Base-by-base conservation (phyloP, 1,140 invertebrate genomes). In the Aphaenogaster floridana region DNA sequence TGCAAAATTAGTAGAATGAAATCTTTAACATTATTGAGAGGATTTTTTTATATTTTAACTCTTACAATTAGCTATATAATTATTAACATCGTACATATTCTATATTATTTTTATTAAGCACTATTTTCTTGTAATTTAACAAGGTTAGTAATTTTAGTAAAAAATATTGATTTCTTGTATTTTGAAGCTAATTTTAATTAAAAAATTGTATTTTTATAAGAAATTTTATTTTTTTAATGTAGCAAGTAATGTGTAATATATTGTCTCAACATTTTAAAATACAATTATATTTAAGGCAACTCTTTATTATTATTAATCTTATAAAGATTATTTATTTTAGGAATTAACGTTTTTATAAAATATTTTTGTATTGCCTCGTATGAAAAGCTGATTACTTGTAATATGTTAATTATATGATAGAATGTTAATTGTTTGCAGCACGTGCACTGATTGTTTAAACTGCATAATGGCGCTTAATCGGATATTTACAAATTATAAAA, bases 371-470 rank as follows among this genome's bases (percentile, higher is more conserved):
- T 13, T 48, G 15, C 42, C 21, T 39, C 69, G 28, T 11, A n/a
- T 48, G 48, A 69, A 1, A 72, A 72, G 21, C 50, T 66, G 21
- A 7, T 57, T 78, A 59, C 34, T 72, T 63, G 3, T 8, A 50
- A 57, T 36, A 3, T 72, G 39, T 78, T 66, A 15, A 52, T 64
- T 17, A 34, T 61, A 48, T 48, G 64, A 54, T 68, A 28, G 6
- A 45, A 71, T 28, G 9, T 59, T 90, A 87, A 17, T 48, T 69
- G 63, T 90, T 88, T 86, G 64, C 78, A 88, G 80, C 86, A 84
- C 66, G 63, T 8, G 54, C 76, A 83, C 15, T 90, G 39, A 79
- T 74, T 86, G 36, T 81, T 66, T 68, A 84, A 89, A 48, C 50
- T 59, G 45, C 39, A 61, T 61, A 83, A 39, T 72, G 64, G 54